Evolutionary conservation across 2,888 invertebrate genomes (phyloP), one percentile per base, ranked within the genome.

Genomic region (Eupsilia transversa): DNA sequence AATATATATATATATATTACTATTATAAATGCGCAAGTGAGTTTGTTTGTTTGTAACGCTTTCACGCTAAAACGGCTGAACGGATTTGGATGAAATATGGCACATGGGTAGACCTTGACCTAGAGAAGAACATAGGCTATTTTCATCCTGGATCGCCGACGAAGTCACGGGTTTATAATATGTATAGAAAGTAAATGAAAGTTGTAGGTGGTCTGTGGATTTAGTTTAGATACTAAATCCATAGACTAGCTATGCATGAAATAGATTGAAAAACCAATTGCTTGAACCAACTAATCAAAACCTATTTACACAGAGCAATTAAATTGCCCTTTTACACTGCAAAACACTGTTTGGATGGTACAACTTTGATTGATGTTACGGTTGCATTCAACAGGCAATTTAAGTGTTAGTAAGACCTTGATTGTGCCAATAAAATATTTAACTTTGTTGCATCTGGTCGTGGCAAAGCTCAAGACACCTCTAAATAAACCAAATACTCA

Each of bases 301-400:
- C 20, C 17, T 56, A 64, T 76, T 63, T 54, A 56, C 20, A 20
- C 27, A 7, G 43, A 76, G 12, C 46, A 77, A 74, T 65, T 56
- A 38, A 77, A 49, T 57, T 77, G 74, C 46, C 68, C 33, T 49
- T 57, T 49, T 38, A 23, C 38, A 74, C 43, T 56, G 27, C n/a
- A n/a, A n/a, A 30, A 38, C 35, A 74, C 17, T 41, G 5, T 57
- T 46, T 33, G 9, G 0, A 77, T n/a, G 65, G 17, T 68, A 57
- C 43, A 38, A 46, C 27, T 56, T 61, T 35, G 61, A 68, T 75
- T 57, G 20, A 30, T 69, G 49, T 10, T 20, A 43, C 3, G 5
- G 52, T 46, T 79, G 59, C 72, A 79, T 79, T 70, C 35, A 60
- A 46, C 60, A 60, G 59, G 35, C 35, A 76, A 52, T 70, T 60